Percentiles rank a stretch among this genome's conserved stretches.
These are phyloP conservation scores for Philotrypesis tridentata DNA, from an alignment of 1,140 invertebrate genomes.

Conservation along the genomic window DNA sequence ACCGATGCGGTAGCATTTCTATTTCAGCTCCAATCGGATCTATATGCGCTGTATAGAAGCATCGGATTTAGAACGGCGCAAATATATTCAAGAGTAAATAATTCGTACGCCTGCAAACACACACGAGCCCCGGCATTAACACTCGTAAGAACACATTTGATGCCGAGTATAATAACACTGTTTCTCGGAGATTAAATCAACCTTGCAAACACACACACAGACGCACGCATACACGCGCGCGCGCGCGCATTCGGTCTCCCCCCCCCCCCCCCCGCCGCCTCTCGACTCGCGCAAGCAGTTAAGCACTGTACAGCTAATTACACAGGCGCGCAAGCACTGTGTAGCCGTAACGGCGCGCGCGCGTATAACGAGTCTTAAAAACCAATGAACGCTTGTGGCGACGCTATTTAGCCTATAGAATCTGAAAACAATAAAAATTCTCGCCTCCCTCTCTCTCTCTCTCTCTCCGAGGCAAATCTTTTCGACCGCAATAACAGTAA, in stretches of 20 bases:
- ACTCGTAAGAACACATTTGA: not conserved
- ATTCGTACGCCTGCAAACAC: not conserved
- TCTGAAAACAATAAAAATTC: conserved; percentile 48
- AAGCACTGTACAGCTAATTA: conserved; percentile 19
- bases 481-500: conserved; percentile 48
- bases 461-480: conserved; percentile 23
- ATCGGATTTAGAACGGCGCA: not conserved
- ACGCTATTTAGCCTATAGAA: conserved; percentile 37
- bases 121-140: not conserved
- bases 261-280: too few species aligned
- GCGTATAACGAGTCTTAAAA: conserved; percentile 39
- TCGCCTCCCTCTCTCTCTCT: not conserved
- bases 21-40: not conserved
- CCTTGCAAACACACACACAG: not conserved
- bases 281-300: too few species aligned
- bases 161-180: not conserved
- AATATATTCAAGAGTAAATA: not conserved
- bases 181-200: conserved; percentile 14
- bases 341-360: not conserved
- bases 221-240: too few species aligned
- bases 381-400: conserved; percentile 21
- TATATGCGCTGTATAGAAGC: not conserved
- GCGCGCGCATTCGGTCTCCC: too few species aligned
- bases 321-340: not conserved
- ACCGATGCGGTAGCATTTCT: too few species aligned